Evolutionary conservation across 1,140 invertebrate genomes (phyloP), one percentile per base, ranked within the genome.

Genomic region (Pteromalus puparum): DNA sequence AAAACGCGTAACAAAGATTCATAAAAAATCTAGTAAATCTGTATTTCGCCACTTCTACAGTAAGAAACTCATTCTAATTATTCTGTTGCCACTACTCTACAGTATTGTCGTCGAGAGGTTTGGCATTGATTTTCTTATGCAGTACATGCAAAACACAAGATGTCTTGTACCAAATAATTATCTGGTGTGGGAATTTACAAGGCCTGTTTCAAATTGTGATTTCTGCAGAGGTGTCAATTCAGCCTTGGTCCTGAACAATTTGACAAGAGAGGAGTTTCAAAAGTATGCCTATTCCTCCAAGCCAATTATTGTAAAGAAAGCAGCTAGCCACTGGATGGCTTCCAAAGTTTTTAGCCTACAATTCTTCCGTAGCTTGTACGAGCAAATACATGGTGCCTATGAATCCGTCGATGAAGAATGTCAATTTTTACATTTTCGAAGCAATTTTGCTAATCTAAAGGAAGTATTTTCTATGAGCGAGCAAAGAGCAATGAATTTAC

Each of bases 361-460:
- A n/a, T 97, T 95, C 91, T 97, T 98, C 82, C 96, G 96, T 90
- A 90, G 95, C 67, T 90, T 98, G 7, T 98, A 98, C 91, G 93
- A 95, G 46, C 91, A 92, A 70, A 94, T 94, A 70, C 93, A 93
- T 0, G 96, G 94, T 65, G 94, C 95, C 81, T 95, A 96, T 90
- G 95, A 94, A 85, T 95, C 94, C 87, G 91, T 96, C 65, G 95
- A 96, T 68, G 95, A 96, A 82, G 96, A 96, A 80, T 98, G 98
- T 89, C 97, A 98, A 90, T 98, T 98, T 92, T 95, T 98, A 84
- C 96, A 97, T 82, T 98, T 98, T 89, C 96, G 97, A 90, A 98
- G 97, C 24, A 95, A 98, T 90, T 96, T 98, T 88, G 94, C 95
- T 76, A 95, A 95, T 61, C 90, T 98, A 53, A 92, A 94, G 81